Conservation (phyloP, 2,797 vertebrate species). For the Leptoclinus maculatus region DNA sequence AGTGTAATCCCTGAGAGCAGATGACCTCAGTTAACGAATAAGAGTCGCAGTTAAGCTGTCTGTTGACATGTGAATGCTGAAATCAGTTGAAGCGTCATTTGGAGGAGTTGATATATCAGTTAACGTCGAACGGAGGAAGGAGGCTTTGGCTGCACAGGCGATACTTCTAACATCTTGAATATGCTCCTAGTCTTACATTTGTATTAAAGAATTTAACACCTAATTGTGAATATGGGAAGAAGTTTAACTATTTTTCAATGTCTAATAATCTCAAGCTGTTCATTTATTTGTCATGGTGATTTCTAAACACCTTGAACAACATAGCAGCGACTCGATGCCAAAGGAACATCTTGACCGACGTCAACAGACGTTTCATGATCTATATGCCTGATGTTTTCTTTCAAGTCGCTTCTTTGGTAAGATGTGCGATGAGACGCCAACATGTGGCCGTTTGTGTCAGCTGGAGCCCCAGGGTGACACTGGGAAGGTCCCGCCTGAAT, state of each 20-base stretch:
- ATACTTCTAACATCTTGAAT: neutral
- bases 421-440: slow-evolving; percentile 18
- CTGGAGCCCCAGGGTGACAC: slow-evolving; percentile 25
- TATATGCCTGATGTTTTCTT: neutral
- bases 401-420: slow-evolving; percentile 19
- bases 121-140: neutral
- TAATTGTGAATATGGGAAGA: neutral
- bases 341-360: no score
- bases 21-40: no score
- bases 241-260: neutral
- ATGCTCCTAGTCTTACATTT: neutral
- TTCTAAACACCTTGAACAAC: neutral
- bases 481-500: slow-evolving; percentile 48
- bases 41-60: neutral
- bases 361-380: neutral
- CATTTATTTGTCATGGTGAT: no score
- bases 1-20: neutral
- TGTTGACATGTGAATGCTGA: neutral
- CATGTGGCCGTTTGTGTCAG: slow-evolving; percentile 31
- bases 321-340: neutral
- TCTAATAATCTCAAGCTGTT: neutral
- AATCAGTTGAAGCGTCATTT: neutral
- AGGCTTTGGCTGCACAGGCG: neutral
- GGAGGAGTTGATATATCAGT: neutral
- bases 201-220: neutral